Base-by-base conservation (phyloP, 2,797 vertebrate genomes). In the Amazonetta brasiliensis region DNA sequence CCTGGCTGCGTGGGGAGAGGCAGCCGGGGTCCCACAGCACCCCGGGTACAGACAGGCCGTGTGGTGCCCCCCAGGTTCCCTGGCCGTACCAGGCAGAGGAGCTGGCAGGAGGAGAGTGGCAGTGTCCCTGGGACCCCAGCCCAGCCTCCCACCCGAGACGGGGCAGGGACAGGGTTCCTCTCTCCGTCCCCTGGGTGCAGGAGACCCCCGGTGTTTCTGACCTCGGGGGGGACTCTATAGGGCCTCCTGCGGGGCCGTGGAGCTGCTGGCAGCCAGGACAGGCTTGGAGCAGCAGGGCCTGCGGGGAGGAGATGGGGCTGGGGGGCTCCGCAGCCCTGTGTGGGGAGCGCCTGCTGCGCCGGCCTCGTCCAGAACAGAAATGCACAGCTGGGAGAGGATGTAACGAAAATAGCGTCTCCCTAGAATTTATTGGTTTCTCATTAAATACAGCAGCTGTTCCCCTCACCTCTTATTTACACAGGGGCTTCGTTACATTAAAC, bases 371-470 rank as follows among this genome's bases (percentile, higher is more conserved):
- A 12, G 77, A 95, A 95, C 86, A 97, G 78, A 97, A 93, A 52
- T 0, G 54, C 90, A 79, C 93, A 92, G 84, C 72, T 25, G 9
- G 84, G 84, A 92, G 93, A 90, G 73, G 74, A 56, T 94, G 88
- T 95, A 95, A 93, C 58, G 74, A 96, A 94, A 96, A 97, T 94
- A 95, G 79, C 43, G 69, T 83, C 92, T 90, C 94, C 9, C n/a
- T 74, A 48, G 91, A 72, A 77, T 97, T 97, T 97, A 97, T 95
- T 97, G 94, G 86, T 63, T 62, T 71, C 74, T 91, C 82, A 54
- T 81, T 41, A 48, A 72, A 67, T 84, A 84, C 89, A 92, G 91
- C 87, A 35, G 8, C 41, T 12, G 58, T 43, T 89, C 67, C 88
- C 84, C 80, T 92, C 5, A 4, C 74, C 58, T 37, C 30, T 30